Evolutionary conservation across 2,113 vertebrate genomes (phyloP), one percentile per base, ranked within the genome.

Genomic region (Rynchops niger): DNA sequence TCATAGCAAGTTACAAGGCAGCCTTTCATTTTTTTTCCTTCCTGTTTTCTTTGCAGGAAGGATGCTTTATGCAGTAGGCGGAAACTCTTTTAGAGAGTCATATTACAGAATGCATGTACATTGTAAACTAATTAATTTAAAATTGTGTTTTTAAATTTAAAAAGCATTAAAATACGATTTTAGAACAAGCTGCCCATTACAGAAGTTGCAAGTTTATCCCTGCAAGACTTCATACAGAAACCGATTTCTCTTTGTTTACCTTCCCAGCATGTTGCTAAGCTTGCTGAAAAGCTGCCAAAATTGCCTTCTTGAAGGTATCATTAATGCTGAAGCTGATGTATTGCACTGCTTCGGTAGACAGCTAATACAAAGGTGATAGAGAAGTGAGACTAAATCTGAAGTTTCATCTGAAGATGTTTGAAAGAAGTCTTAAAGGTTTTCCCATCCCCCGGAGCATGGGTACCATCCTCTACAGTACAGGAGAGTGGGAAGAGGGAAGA

Each of bases 191-290:
- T 85, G 73, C 36, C 2, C 12, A 82, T 66, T 9, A 45, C 0
- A 45, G 30, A 87, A 76, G 17, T 45, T 79, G 61, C 4, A 22
- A 79, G 43, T 73, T 97, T 85, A 82, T 93, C n/a, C 73, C 78
- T 63, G 27, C 42, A 93, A 79, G 86, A 67, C 73, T 92, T 89
- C 27, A 82, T 52, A 76, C 15, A 77, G 82, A 82, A 84, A 95
- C 91, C 49, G 58, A 73, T 95, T 95, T 95, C 40, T 82, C 77
- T 96, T 85, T 94, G 93, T 95, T 97, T 97, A 86, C 74, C 70
- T 78, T 86, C 86, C 59, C 91, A 85, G 62, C 29, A 72, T 70
- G 74, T 69, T 79, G 62, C 73, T 87, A 91, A 69, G 38, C 29
- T 73, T 66, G 55, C 58, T 93, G 81, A 89, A 90, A 93, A 89